Base-by-base conservation (phyloP, 2,888 invertebrate species). In the Drosophila lutescens region DNA sequence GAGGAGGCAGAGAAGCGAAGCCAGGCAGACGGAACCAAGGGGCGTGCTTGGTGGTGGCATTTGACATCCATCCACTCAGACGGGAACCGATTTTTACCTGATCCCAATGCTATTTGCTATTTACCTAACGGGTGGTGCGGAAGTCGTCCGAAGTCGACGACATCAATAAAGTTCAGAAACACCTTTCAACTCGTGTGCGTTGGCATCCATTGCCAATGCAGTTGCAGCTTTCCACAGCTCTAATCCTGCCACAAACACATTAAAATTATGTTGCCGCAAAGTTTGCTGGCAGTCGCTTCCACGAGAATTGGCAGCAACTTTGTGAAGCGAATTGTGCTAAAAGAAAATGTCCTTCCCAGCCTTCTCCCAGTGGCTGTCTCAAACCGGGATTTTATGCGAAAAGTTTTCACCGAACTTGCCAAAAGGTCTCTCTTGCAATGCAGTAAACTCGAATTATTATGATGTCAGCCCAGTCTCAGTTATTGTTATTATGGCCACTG, bases 291-390 rank as follows among this genome's bases (percentile, higher is more conserved):
- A 57, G 51, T 56, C 46, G 63, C 56, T 77, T 76, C 74, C 79
- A 76, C 60, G 43, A 57, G 78, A 77, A 88, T 74, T 76, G 86
- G 65, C 70, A 75, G 72, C 85, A 86, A 82, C 79, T 85, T 79
- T 89, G 74, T 87, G 73, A 71, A 78, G 73, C 74, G 81, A 86
- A 85, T 88, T 84, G 75, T 88, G 87, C 89, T 84, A 71, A 81
- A 86, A 87, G 86, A 87, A 87, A 87, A 74, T 85, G 79, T 89
- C 80, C 79, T 88, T 82, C 68, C 65, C 65, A 55, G 47, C 44
- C 53, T 44, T 50, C 51, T 46, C 51, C 51, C 63, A 23, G 12
- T 34, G n/a, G 34, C 54, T 66, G 66, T 67, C 68, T 66, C 62
- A 46, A 30, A 20, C 72, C 46, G 26, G 38, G 47, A 50, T 86